These are phyloP conservation scores for Plebejus melissa DNA, from an alignment of 2,888 invertebrate genomes.

Conservation along the genomic window DNA sequence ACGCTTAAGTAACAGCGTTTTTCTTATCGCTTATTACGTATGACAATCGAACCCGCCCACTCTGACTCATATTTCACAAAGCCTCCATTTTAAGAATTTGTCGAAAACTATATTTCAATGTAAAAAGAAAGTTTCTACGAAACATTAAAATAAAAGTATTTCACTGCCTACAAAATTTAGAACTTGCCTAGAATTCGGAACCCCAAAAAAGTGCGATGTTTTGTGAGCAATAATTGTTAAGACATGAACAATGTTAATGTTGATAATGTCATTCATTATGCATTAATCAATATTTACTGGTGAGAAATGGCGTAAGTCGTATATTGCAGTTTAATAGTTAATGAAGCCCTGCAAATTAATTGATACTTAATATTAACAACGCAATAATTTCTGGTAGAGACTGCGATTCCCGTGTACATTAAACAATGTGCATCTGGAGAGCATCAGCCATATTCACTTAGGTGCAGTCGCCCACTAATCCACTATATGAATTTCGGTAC, in stretches of 20 bases:
- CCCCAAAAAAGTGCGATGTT: not conserved
- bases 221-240: not conserved
- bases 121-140: not conserved
- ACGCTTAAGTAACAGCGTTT: not conserved
- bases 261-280: not conserved
- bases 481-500: not conserved
- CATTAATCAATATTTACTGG: not conserved
- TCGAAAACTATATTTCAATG: not conserved
- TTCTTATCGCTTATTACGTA: conserved; percentile 16
- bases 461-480: not conserved
- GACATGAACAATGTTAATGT: not conserved
- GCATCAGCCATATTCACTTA: not conserved
- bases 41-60: conserved; percentile 8
- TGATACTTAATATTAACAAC: conserved; percentile 16
- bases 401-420: not conserved
- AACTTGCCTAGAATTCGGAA: not conserved
- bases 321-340: conserved; percentile 15
- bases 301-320: conserved; percentile 5
- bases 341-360: conserved; percentile 13
- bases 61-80: conserved; percentile 5
- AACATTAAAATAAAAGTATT: not conserved
- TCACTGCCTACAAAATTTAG: not conserved
- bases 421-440: not conserved
- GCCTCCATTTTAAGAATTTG: not conserved
- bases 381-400: conserved; percentile 8